Evolutionary conservation across 2,113 vertebrate genomes (phyloP).

Genomic region (Silurus glanis): DNA sequence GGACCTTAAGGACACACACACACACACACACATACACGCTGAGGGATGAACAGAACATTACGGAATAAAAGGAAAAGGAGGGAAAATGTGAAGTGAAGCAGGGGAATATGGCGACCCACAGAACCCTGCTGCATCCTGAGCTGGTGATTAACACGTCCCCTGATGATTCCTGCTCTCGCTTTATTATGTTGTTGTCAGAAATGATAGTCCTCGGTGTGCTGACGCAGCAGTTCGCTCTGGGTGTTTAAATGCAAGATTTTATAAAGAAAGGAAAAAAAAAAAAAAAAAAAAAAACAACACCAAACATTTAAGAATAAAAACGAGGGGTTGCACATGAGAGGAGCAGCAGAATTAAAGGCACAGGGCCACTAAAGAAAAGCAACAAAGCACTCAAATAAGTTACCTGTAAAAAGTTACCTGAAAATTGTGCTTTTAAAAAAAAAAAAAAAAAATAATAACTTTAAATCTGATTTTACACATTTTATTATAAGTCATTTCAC

Average conservation of each 20-base stretch:
- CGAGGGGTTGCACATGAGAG: neutral
- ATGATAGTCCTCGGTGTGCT: slow-evolving; percentile 63
- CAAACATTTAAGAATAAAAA: neutral
- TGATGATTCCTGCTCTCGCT: slow-evolving; percentile 61
- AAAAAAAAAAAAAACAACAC: neutral
- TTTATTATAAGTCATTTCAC: too few relatives aligned
- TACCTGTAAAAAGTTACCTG: neutral
- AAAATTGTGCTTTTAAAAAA: too few relatives aligned
- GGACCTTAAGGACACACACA: slow-evolving; percentile 37
- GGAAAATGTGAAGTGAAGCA: slow-evolving; percentile 54
- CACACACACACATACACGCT: neutral
- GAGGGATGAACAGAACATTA: slow-evolving; percentile 27
- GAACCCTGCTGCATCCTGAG: slow-evolving; percentile 53
- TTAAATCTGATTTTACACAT: too few relatives aligned
- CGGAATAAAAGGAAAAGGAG: slow-evolving; percentile 15
- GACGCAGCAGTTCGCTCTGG: slow-evolving; percentile 60
- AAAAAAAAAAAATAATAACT: too few relatives aligned
- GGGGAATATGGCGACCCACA: slow-evolving; percentile 62
- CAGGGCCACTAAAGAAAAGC: neutral
- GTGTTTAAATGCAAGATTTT: slow-evolving; percentile 19
- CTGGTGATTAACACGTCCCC: slow-evolving; percentile 72
- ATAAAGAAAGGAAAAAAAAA: neutral
- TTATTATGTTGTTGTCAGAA: slow-evolving; percentile 74
- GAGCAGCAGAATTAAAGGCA: neutral
- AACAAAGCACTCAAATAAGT: neutral